Conservation (phyloP, 2,113 vertebrate genomes). For the Pygoscelis adeliae region DNA sequence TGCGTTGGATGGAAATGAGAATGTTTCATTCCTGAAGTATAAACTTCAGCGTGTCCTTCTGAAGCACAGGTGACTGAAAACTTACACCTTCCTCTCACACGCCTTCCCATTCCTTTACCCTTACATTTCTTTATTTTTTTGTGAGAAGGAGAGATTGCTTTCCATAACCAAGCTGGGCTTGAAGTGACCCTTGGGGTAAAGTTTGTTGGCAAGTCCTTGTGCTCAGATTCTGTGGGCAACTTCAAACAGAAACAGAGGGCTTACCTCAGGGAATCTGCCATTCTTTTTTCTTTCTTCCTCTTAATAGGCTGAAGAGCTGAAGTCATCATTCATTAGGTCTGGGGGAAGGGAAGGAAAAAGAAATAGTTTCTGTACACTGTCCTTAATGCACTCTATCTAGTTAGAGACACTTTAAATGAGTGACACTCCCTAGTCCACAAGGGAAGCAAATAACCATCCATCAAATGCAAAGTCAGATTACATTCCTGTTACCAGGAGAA, state of each 20-base stretch:
- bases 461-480: not conserved
- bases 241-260: not conserved
- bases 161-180: not conserved
- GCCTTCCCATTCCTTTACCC: not conserved
- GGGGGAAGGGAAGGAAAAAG: not conserved
- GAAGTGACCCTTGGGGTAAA: not conserved
- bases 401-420: not conserved
- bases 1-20: not conserved
- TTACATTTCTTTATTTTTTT: not conserved
- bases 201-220: not conserved
- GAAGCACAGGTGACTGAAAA: not conserved
- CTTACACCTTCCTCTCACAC: not conserved
- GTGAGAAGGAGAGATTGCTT: not conserved
- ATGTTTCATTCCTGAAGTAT: not conserved
- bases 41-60: not conserved
- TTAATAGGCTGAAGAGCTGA: not conserved
- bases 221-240: not conserved
- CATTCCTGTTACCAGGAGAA: not conserved
- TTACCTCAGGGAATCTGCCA: not conserved
- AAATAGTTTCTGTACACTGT: not conserved
- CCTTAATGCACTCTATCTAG: not conserved
- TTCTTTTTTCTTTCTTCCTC: not conserved
- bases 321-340: not conserved
- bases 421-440: not conserved
- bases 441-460: not conserved